Conservation (phyloP, 2,113 vertebrate species). For the Nibea albiflora region DNA sequence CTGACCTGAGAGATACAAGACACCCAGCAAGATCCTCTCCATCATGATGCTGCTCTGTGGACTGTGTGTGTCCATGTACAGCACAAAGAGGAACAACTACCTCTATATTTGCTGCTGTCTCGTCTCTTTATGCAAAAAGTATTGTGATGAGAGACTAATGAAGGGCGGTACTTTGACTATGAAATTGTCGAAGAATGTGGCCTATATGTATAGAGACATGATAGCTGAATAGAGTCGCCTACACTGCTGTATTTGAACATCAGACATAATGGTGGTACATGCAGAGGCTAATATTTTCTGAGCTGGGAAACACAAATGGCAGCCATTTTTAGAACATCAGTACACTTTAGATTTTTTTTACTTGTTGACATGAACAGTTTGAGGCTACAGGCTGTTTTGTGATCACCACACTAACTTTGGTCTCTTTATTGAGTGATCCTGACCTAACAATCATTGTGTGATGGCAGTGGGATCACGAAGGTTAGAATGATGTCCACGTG, state of each 20-base stretch:
- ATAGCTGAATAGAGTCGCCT: too few species aligned
- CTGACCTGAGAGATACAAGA: conserved; percentile 15
- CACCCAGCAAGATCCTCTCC: neutral
- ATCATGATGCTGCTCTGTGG: neutral
- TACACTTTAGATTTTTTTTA: neutral
- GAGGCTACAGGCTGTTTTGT: neutral
- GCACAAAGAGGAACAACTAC: neutral
- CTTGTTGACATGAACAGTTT: neutral
- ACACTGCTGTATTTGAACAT: too few species aligned
- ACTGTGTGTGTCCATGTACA: neutral
- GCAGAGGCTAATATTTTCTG: too few species aligned
- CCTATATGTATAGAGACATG: too few species aligned
- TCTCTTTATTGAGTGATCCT: neutral
- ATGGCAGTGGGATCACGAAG: neutral
- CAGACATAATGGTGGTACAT: too few species aligned
- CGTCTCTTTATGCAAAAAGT: neutral
- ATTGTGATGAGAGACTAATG: too few species aligned
- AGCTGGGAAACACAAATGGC: conserved; percentile 17
- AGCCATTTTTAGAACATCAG: neutral
- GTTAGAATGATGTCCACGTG: too few species aligned
- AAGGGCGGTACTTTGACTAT: too few species aligned
- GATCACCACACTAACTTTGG: neutral
- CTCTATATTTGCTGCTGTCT: neutral
- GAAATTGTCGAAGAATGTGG: too few species aligned
- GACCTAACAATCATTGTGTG: neutral